Percentiles rank a stretch among this genome's conserved stretches.
phyloP scores from a whole-genome alignment of 37 sponge, comb jelly and placozoan genomes.

The Axinella damicornis region DNA sequence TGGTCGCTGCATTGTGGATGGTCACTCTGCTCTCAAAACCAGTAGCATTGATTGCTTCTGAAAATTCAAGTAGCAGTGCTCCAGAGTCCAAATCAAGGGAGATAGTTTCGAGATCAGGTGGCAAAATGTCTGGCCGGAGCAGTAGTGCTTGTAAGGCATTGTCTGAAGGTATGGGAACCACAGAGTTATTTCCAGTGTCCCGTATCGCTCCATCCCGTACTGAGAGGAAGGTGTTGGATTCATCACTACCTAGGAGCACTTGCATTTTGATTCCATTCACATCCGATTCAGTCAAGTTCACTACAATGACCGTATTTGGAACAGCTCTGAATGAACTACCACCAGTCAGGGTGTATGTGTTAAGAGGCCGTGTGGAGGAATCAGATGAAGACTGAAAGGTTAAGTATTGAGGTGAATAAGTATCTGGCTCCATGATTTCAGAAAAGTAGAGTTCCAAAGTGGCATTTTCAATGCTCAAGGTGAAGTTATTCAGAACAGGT shows the following conservation, averaged over 20 bases:
- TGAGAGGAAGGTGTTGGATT: slow-evolving; percentile 68
- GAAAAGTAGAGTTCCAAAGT: slow-evolving; percentile 66
- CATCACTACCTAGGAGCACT: slow-evolving; percentile 60
- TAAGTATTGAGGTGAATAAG: slow-evolving; percentile 69
- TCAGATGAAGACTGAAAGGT: slow-evolving; percentile 66
- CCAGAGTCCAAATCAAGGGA: slow-evolving; percentile 80
- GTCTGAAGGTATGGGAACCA: slow-evolving; percentile 61
- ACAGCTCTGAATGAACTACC: slow-evolving; percentile 34
- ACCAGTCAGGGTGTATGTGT: slow-evolving; percentile 54
- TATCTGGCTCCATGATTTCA: slow-evolving; percentile 82
- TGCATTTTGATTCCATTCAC: slow-evolving; percentile 80
- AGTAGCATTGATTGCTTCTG: slow-evolving; percentile 76
- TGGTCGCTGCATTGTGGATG: slow-evolving; percentile 35
- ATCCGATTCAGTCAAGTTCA: slow-evolving; percentile 53
- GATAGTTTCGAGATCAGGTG: slow-evolving; percentile 61
- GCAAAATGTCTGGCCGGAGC: slow-evolving; percentile 66
- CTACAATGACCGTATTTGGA: slow-evolving; percentile 36
- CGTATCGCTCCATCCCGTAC: slow-evolving; percentile 68
- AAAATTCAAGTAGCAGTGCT: slow-evolving; percentile 62
- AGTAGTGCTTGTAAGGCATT: slow-evolving; percentile 59
- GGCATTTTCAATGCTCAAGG: slow-evolving; percentile 63
- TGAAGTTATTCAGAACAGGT: slow-evolving; percentile 81
- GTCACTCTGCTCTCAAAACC: slow-evolving; percentile 35
- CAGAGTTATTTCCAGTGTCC: slow-evolving; percentile 85
- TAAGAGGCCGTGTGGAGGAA: slow-evolving; percentile 12